These are phyloP conservation scores for Grus americana DNA, from an alignment of 2,113 vertebrate species.

Conservation along the genomic window DNA sequence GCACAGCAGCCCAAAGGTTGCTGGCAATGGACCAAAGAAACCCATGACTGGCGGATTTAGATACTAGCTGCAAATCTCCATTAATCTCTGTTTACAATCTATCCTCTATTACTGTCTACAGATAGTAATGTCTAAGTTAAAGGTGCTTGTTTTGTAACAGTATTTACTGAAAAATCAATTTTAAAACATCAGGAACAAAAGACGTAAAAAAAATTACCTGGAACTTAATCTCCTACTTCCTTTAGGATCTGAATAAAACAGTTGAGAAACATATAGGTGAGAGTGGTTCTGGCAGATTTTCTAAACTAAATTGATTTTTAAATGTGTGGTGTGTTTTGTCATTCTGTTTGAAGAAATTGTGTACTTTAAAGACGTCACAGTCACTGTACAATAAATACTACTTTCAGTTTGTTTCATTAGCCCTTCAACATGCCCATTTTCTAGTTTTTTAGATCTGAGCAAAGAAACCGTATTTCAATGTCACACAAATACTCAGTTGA, in stretches of 20 bases:
- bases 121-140: background rate
- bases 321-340: background rate
- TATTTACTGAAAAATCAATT: background rate
- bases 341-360: background rate
- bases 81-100: slow-evolving; percentile 49
- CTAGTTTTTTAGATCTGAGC: background rate
- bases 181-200: background rate
- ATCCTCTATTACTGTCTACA: background rate
- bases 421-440: background rate
- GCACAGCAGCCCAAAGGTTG: background rate
- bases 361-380: background rate
- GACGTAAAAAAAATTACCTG: background rate
- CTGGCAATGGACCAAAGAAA: slow-evolving; percentile 22
- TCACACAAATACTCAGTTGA: background rate
- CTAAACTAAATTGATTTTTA: background rate
- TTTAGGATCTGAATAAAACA: background rate
- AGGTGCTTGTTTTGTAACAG: background rate
- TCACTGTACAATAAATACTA: background rate
- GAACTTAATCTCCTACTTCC: background rate
- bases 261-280: background rate
- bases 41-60: slow-evolving; percentile 7
- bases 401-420: background rate
- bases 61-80: slow-evolving; percentile 28
- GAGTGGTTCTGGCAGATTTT: background rate
- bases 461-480: background rate